Evolutionary conservation across 2,113 vertebrate species (phyloP).

Genomic region (Brachyhypopomus occidentalis): DNA sequence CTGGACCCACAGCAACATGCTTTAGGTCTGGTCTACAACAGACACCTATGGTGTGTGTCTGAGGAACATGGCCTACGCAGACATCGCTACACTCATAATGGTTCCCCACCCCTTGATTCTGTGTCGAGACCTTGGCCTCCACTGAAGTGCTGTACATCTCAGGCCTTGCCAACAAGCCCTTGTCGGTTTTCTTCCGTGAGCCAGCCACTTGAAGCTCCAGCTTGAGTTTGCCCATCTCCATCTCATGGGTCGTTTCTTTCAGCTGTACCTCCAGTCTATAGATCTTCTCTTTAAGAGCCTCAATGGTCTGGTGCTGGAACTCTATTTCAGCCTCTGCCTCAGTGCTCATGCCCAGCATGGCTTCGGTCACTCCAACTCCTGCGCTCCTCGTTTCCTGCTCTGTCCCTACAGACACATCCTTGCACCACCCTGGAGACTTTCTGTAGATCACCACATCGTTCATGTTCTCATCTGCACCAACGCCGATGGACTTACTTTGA

Average conservation of each 20-base stretch:
- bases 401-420: slow-evolving; percentile 77
- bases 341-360: slow-evolving; percentile 87
- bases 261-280: slow-evolving; percentile 91
- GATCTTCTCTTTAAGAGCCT: slow-evolving; percentile 91
- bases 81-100: slow-evolving; percentile 69
- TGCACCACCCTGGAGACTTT: slow-evolving; percentile 56
- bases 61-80: slow-evolving; percentile 66
- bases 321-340: slow-evolving; percentile 90
- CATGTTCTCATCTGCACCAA: slow-evolving; percentile 84
- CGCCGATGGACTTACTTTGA: slow-evolving; percentile 78
- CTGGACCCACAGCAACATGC: slow-evolving; percentile 71
- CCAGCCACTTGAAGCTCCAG: slow-evolving; percentile 90
- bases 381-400: slow-evolving; percentile 70
- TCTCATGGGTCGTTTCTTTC: slow-evolving; percentile 88
- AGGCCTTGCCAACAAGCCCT: slow-evolving; percentile 79
- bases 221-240: slow-evolving; percentile 95
- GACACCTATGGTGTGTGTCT: slow-evolving; percentile 67
- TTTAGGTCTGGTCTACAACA: slow-evolving; percentile 72
- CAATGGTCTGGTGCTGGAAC: slow-evolving; percentile 92
- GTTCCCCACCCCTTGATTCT: slow-evolving; percentile 82
- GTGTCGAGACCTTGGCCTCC: slow-evolving; percentile 77
- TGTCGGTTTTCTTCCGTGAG: slow-evolving; percentile 86
- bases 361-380: slow-evolving; percentile 83
- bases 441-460: slow-evolving; percentile 73
- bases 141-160: slow-evolving; percentile 77